Base-by-base conservation (phyloP, 1,140 invertebrate species). In the Lordiphosa mommai region DNA sequence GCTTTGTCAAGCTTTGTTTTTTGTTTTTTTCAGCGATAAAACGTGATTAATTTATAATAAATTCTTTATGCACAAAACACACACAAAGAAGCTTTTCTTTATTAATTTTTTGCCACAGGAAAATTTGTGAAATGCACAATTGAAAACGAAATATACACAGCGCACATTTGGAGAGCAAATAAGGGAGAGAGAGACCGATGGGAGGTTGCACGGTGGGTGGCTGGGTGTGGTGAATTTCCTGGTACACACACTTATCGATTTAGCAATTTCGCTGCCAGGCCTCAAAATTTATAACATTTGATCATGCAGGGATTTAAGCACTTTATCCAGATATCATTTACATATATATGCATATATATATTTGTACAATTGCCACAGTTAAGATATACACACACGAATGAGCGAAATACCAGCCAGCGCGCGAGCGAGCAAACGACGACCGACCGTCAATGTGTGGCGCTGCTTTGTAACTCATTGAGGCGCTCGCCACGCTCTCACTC, bases 401-500 rank as follows among this genome's bases (percentile, higher is more conserved):
- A 67, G 33, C 27, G 4, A 63, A 41, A 46, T 32, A 66, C 37
- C 65, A 49, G 30, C 60, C 46, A 63, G 58, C 53, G 56, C 56
- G 65, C 53, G 10, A 38, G 58, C 58, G 50, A 23, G 34, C 59
- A 33, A 34, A 29, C 58, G 49, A 40, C 55, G 61, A 53, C 32
- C 76, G 47, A 82, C 79, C 77, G 76, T 76, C 77, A 41, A 53
- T 82, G 76, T 82, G 76, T 63, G 77, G 61, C 55, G 67, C 53
- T 67, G 77, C 71, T 84, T 44, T 82, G 72, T 72, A 72, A 82
- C 76, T 82, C 72, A 76, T 33, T 60, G 52, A 56, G 66, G 77
- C 59, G 66, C 57, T 68, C 48, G 40, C 32, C 47, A 23, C 27
- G 44, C 65, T 30, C 72, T 70, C 65, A 59, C 52, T 70, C 70